Evolutionary conservation across 2,113 vertebrate species (phyloP).

Genomic region (Thamnophis sirtalis): DNA sequence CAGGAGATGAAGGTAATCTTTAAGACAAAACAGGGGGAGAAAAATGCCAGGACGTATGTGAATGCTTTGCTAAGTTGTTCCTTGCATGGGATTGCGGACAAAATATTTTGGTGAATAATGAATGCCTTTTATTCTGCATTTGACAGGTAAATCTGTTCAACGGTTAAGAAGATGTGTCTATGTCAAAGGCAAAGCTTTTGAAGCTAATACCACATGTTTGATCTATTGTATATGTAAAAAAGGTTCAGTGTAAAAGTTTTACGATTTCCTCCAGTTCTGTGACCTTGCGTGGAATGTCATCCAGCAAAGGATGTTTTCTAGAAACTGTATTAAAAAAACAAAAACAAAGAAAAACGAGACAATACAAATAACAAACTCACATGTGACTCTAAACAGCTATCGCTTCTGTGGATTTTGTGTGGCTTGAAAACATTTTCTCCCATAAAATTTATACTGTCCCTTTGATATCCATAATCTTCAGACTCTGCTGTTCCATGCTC

Average conservation of each 20-base stretch:
- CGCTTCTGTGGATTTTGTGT: not conserved
- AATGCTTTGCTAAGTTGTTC: not conserved
- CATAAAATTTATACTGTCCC: not conserved
- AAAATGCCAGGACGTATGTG: slow-evolving; percentile 24
- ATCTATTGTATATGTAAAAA: slow-evolving; percentile 7
- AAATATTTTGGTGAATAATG: slow-evolving; percentile 29
- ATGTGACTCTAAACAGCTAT: not conserved
- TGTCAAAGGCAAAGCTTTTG: slow-evolving; percentile 4
- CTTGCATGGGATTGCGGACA: not conserved
- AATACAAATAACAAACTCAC: not conserved
- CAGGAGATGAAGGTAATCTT: not conserved
- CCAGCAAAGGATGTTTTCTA: not conserved
- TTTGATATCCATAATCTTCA: not conserved
- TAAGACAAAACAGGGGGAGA: not conserved
- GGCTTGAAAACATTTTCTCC: not conserved
- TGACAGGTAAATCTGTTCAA: slow-evolving; percentile 30
- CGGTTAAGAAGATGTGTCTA: not conserved
- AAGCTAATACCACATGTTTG: slow-evolving; percentile 26
- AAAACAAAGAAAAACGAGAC: not conserved
- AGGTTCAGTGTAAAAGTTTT: slow-evolving; percentile 9
- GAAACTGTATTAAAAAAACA: not conserved
- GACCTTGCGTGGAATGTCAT: not conserved
- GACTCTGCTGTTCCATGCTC: not conserved
- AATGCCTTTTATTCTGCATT: slow-evolving; percentile 16
- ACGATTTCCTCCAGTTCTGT: not conserved